Evolutionary conservation across 1,140 invertebrate species (phyloP), one percentile per base, ranked within the genome.

Genomic region (silkworm (Bombyx mori)): DNA sequence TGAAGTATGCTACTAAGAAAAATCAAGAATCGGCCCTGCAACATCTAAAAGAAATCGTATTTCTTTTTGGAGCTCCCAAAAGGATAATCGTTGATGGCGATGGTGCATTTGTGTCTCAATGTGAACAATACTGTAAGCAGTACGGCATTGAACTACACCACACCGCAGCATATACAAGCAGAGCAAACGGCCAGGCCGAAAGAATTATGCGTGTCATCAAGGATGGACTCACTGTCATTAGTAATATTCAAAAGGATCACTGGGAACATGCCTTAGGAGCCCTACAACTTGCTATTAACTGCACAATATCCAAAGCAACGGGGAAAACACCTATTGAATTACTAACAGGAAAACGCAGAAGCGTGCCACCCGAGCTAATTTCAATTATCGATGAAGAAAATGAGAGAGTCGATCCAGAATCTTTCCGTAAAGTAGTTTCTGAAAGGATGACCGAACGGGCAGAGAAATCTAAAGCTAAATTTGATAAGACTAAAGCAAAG

Each of bases 101-200:
- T 9, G 48, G 56, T 22, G 61, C 57, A 43, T 58, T 62, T 44
- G 64, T 57, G n/a, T 54, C 52, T 18, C 43, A 69, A 22, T 60
- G 62, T 57, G 54, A 68, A 55, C 10, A 43, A 8, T 71, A 62
- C 48, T 70, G 65, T 47, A 26, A 63, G 8, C 6, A 56, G 8
- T 62, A 53, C n/a, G 58, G 61, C 8, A 72, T 70, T 52, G 42
- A 64, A 48, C 58, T 59, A 22, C 71, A 66, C 47, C 45, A 44
- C 8, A 54, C 57, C 8, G 66, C 72, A 7, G 50, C 52, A 10
- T 63, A 52, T 4, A 53, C 58, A 5, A 67, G 68, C 51, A 56
- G 71, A 57, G 65, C 62, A 9, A 76, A 79, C 12, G 75, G 75
- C 0, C 76, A 79, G 55, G 69, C 71, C 2, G 74, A 79, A 56